Percentiles rank a stretch among this genome's conserved stretches.
These are phyloP conservation scores for Taurulus bubalis DNA, from an alignment of 2,113 vertebrate species.

Conservation along the genomic window DNA sequence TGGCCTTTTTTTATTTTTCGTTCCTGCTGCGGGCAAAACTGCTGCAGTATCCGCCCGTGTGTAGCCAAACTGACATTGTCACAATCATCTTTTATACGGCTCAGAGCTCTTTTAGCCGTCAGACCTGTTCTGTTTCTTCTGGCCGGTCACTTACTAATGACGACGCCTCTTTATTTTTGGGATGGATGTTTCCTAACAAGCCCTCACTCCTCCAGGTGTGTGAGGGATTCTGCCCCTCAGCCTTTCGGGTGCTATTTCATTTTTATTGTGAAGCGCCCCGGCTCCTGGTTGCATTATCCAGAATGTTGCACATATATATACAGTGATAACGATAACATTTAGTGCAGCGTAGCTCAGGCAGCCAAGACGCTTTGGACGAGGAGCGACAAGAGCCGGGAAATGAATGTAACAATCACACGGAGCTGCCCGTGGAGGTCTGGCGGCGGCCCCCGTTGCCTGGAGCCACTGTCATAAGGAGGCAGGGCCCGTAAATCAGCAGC, in stretches of 20 bases:
- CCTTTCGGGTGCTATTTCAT: not conserved
- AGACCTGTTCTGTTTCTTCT: slow-evolving; percentile 31
- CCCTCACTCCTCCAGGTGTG: not conserved
- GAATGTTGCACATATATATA: not conserved
- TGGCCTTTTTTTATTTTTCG: not conserved
- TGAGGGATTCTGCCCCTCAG: not conserved
- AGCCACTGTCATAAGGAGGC: slow-evolving; percentile 25
- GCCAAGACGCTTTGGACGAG: slow-evolving; percentile 25
- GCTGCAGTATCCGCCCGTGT: not conserved
- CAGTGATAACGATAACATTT: not conserved
- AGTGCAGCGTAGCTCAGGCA: slow-evolving; percentile 6
- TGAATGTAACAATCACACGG: slow-evolving; percentile 49
- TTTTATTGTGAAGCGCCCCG: not conserved
- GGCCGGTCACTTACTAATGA: slow-evolving; percentile 17
- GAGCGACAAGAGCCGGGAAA: slow-evolving; percentile 46
- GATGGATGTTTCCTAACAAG: slow-evolving; percentile 25
- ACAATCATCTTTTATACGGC: slow-evolving; percentile 21
- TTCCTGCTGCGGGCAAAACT: slow-evolving; percentile 22
- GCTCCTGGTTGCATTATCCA: not conserved
- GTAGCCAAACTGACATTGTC: slow-evolving; percentile 14
- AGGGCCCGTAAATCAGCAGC: slow-evolving; percentile 44
- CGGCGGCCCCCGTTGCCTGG: slow-evolving; percentile 3
- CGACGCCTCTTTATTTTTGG: not conserved
- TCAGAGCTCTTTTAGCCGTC: slow-evolving; percentile 32
- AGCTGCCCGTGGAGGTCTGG: slow-evolving; percentile 28